Conservation (phyloP, 2,797 vertebrate species). For the Mus spretus region DNA sequence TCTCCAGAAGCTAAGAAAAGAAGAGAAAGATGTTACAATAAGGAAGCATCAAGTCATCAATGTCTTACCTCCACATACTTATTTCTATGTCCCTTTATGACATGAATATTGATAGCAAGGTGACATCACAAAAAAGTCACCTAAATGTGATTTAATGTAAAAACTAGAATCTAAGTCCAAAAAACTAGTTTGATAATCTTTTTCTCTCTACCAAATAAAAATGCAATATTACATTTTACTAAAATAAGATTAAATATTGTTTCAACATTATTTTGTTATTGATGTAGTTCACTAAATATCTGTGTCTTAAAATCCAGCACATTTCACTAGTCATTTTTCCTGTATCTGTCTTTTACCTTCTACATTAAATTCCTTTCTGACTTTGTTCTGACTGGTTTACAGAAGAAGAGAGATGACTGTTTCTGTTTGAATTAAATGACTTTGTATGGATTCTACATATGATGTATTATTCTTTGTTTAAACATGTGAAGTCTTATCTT, state of each 20-base stretch:
- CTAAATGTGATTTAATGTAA: slow-evolving; percentile 59
- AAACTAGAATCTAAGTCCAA: neutral
- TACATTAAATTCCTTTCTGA: slow-evolving; percentile 58
- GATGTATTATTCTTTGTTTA: slow-evolving; percentile 67
- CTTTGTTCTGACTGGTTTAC: slow-evolving; percentile 64
- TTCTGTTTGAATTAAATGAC: slow-evolving; percentile 55
- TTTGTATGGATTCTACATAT: slow-evolving; percentile 57
- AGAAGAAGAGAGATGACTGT: slow-evolving; percentile 37
- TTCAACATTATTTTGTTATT: neutral
- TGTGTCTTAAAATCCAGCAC: neutral
- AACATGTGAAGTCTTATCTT: slow-evolving; percentile 50
- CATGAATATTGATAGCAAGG: slow-evolving; percentile 19
- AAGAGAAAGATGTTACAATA: neutral
- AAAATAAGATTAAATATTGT: slow-evolving; percentile 56
- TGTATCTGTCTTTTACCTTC: neutral
- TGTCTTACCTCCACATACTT: neutral
- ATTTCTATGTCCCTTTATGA: neutral
- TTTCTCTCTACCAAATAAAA: slow-evolving; percentile 42
- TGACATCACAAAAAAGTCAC: neutral
- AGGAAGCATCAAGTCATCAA: neutral
- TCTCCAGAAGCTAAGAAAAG: neutral
- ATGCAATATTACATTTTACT: slow-evolving; percentile 17
- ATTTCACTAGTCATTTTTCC: slow-evolving; percentile 21
- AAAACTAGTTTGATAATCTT: slow-evolving; percentile 60
- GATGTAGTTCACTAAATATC: slow-evolving; percentile 35